Evolutionary conservation across 2,888 invertebrate species (phyloP).

Genomic region (Eilema sororculum): DNA sequence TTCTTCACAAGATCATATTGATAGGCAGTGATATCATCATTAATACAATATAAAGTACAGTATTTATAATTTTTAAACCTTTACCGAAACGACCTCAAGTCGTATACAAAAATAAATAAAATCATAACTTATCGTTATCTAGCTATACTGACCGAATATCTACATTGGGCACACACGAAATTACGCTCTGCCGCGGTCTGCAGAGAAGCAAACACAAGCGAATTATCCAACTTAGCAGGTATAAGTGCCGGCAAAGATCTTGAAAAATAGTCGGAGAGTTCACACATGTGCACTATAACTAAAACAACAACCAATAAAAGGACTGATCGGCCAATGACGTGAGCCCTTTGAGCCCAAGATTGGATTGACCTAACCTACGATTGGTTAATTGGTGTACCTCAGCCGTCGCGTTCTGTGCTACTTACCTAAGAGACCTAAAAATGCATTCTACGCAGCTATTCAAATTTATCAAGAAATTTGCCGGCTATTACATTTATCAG

Average conservation of each 20-base stretch:
- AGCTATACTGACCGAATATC: conserved; percentile 50
- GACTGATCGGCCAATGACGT: too few species aligned
- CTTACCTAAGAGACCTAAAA: too few species aligned
- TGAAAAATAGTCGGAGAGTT: too few species aligned
- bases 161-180: conserved; percentile 14
- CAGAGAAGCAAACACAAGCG: background rate
- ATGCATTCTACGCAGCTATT: too few species aligned
- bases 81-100: conserved; percentile 43
- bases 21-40: conserved; percentile 71
- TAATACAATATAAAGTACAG: conserved; percentile 29
- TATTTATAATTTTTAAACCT: conserved; percentile 39
- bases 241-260: too few species aligned
- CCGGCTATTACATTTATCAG: background rate
- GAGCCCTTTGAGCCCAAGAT: too few species aligned
- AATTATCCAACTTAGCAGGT: background rate
- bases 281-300: too few species aligned
- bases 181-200: background rate
- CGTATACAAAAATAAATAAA: conserved; percentile 55
- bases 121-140: conserved; percentile 46
- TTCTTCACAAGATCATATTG: conserved; percentile 62
- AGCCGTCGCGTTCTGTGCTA: too few species aligned
- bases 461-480: too few species aligned
- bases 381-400: too few species aligned
- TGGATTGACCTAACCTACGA: too few species aligned
- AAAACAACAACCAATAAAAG: too few species aligned